Percentiles rank a stretch among this genome's conserved stretches.
phyloP scores from a whole-genome alignment of 2,888 invertebrate genomes.

The Amblyjoppa fuscipennis region DNA sequence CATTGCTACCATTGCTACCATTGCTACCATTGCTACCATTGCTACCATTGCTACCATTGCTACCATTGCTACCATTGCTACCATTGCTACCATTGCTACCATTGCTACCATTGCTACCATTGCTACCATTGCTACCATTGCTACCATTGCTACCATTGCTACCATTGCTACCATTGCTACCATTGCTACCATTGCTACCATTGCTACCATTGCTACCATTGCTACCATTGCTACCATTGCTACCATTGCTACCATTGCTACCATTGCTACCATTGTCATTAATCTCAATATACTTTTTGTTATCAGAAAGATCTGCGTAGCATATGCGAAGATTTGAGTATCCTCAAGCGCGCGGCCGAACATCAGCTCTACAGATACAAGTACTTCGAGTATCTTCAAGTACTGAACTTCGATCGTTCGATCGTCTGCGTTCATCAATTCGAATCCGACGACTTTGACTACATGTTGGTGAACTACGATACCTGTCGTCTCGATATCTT shows the following conservation, averaged over 20 bases:
- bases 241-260: too few relatives aligned
- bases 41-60: too few relatives aligned
- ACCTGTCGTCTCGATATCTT: slow-evolving; percentile 85
- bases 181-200: too few relatives aligned
- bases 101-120: too few relatives aligned
- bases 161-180: too few relatives aligned
- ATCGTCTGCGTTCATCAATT: slow-evolving; percentile 81
- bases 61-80: too few relatives aligned
- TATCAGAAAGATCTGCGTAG: slow-evolving; percentile 67
- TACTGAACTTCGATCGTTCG: slow-evolving; percentile 75
- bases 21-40: too few relatives aligned
- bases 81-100: background rate
- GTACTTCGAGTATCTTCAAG: slow-evolving; percentile 85
- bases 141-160: too few relatives aligned
- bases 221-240: too few relatives aligned
- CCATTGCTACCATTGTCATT: too few relatives aligned
- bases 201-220: too few relatives aligned
- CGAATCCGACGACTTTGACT: slow-evolving; percentile 79
- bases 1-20: background rate
- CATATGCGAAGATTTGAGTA: slow-evolving; percentile 70
- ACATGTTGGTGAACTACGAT: slow-evolving; percentile 83
- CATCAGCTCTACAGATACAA: slow-evolving; percentile 85
- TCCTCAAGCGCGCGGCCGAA: slow-evolving; percentile 73
- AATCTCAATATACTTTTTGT: background rate
- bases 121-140: too few relatives aligned